These are phyloP conservation scores for Caprella mutica DNA, from an alignment of 2,888 invertebrate species.

Conservation along the genomic window DNA sequence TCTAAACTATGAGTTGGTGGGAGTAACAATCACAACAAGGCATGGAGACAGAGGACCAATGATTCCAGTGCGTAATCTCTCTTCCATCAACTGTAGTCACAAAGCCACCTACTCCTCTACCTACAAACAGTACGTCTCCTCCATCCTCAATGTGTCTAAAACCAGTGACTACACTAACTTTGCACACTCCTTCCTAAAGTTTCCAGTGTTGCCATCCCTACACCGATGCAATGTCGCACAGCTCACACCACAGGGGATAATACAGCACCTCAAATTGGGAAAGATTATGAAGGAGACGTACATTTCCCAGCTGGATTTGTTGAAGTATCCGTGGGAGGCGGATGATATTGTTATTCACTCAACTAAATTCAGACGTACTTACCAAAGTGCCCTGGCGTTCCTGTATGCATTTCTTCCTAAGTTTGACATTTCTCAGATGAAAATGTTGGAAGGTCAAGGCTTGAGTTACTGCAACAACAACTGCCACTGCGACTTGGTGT, in stretches of 20 bases:
- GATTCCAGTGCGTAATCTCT: slow-evolving; percentile 65
- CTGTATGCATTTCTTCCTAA: slow-evolving; percentile 58
- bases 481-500: slow-evolving; percentile 44
- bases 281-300: slow-evolving; percentile 46
- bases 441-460: slow-evolving; percentile 63
- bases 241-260: slow-evolving; percentile 65
- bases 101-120: slow-evolving; percentile 16
- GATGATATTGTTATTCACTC: slow-evolving; percentile 53
- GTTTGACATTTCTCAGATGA: slow-evolving; percentile 54
- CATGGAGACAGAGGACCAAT: slow-evolving; percentile 85
- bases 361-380: slow-evolving; percentile 76
- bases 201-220: slow-evolving; percentile 59
- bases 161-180: slow-evolving; percentile 43
- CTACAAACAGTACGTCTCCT: slow-evolving; percentile 24
- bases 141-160: slow-evolving; percentile 29
- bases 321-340: slow-evolving; percentile 39
- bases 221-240: slow-evolving; percentile 69
- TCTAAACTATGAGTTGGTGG: slow-evolving; percentile 46
- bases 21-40: slow-evolving; percentile 62
- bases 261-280: slow-evolving; percentile 72
- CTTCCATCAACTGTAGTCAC: slow-evolving; percentile 60
- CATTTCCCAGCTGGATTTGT: slow-evolving; percentile 37
- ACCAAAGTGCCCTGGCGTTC: slow-evolving; percentile 75
- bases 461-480: slow-evolving; percentile 74
- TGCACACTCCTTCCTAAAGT: slow-evolving; percentile 70